Conservation (phyloP, 2,888 invertebrate species). For the Copidosoma aretas region DNA sequence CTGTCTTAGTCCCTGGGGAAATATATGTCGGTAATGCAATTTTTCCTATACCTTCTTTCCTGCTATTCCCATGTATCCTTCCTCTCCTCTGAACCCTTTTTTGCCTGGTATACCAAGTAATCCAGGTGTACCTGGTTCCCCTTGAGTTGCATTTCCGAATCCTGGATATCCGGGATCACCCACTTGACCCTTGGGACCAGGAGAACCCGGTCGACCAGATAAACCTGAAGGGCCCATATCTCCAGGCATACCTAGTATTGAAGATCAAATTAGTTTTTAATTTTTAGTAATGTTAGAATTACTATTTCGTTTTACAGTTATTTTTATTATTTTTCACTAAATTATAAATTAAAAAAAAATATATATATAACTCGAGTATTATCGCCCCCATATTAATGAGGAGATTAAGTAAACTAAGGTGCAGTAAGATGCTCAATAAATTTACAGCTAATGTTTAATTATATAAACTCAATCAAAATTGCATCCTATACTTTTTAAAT, state of each 20-base stretch:
- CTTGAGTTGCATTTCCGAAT: conserved; percentile 59
- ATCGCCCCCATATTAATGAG: no score
- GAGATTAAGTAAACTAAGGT: no score
- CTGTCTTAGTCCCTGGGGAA: no score
- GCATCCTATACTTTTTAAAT: no score
- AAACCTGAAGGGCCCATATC: conserved; percentile 58
- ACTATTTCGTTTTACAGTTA: not conserved
- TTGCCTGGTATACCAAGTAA: conserved; percentile 63
- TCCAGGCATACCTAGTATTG: conserved; percentile 57
- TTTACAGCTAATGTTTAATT: no score
- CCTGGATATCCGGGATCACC: conserved; percentile 64
- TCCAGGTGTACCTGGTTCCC: conserved; percentile 67
- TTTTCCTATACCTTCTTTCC: conserved; percentile 54
- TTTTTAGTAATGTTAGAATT: not conserved
- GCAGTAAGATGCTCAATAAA: no score
- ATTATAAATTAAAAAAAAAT: not conserved
- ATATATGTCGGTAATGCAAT: not conserved
- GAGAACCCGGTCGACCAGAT: conserved; percentile 67
- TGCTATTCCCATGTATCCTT: conserved; percentile 61
- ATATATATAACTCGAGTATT: no score
- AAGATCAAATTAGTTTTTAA: not conserved
- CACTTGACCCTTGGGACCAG: conserved; percentile 65
- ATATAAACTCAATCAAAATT: no score
- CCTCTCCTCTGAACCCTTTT: conserved; percentile 67
- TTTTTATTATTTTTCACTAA: not conserved